phyloP scores from a whole-genome alignment of 2,797 vertebrate species.

The Cygnus olor region DNA sequence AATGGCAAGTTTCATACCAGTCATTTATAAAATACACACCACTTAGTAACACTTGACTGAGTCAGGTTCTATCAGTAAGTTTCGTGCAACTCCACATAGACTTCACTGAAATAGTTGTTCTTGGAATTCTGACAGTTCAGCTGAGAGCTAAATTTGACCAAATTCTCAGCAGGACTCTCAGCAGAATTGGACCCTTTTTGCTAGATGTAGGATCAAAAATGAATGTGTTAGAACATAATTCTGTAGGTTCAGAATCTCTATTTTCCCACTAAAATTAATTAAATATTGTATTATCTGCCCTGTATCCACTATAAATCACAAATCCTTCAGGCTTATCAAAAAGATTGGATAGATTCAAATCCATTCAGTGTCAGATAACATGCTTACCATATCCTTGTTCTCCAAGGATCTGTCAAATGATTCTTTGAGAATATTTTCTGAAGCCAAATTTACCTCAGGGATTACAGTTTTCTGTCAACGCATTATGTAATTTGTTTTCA shows the following conservation, averaged over 20 bases:
- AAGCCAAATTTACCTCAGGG: constrained; percentile 65
- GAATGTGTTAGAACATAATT: neutral
- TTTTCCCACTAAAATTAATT: neutral
- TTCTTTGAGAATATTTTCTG: constrained; percentile 59
- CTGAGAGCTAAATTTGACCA: neutral
- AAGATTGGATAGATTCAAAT: neutral
- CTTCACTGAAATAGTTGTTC: neutral
- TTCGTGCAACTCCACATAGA: neutral
- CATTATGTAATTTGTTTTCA: constrained; percentile 75
- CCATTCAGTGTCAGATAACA: neutral
- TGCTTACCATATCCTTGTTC: constrained; percentile 33
- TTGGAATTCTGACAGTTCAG: neutral
- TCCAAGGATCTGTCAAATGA: constrained; percentile 49
- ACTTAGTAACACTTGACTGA: neutral
- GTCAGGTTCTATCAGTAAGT: neutral
- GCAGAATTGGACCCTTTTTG: neutral
- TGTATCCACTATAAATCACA: neutral
- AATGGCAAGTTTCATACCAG: neutral
- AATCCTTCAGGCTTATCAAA: neutral
- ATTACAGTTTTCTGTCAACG: constrained; percentile 70
- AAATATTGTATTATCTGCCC: neutral
- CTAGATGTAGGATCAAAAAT: neutral
- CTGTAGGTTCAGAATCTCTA: neutral
- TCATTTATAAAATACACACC: neutral
- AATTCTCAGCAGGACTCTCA: neutral